A percentile compares a stretch with the other conserved stretches of the same genome.
These are phyloP conservation scores for Brenthis hecate DNA, from an alignment of 2,888 invertebrate species.

Conservation along the genomic window DNA sequence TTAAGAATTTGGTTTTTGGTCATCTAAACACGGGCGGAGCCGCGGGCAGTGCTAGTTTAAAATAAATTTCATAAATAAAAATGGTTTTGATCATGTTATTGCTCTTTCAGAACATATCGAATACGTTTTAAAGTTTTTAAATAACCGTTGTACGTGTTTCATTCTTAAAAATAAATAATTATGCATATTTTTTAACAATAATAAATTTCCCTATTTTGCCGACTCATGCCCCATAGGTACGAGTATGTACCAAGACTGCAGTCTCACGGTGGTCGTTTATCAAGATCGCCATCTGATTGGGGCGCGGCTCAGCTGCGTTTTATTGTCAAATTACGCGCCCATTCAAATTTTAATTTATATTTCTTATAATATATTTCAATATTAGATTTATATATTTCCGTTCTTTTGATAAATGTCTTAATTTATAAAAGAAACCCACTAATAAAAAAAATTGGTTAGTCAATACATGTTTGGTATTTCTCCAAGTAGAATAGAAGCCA, in stretches of 20 bases:
- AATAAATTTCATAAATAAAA: too few species aligned
- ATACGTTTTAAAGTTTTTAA: neutral
- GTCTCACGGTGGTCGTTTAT: slow-evolving; percentile 80
- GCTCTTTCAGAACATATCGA: too few species aligned
- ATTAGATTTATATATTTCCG: slow-evolving; percentile 48
- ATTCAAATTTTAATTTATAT: slow-evolving; percentile 73
- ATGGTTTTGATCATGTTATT: too few species aligned
- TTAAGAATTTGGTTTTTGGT: too few species aligned
- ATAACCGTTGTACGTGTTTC: neutral
- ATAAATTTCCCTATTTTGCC: slow-evolving; percentile 37
- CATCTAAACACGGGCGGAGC: too few species aligned
- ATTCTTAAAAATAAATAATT: neutral
- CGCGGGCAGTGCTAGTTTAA: too few species aligned
- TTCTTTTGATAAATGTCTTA: slow-evolving; percentile 13
- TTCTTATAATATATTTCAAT: slow-evolving; percentile 54
- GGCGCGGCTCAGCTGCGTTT: slow-evolving; percentile 79
- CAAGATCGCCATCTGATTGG: slow-evolving; percentile 79
- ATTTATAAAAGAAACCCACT: neutral
- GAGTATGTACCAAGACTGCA: slow-evolving; percentile 63
- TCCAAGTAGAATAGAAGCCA: too few species aligned
- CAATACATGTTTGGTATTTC: too few species aligned
- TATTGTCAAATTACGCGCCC: slow-evolving; percentile 76
- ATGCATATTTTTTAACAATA: slow-evolving; percentile 6
- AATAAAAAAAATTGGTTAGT: too few species aligned
- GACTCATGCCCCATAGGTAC: slow-evolving; percentile 34